Evolutionary conservation across 1,140 invertebrate species (phyloP).

Genomic region (Oryzaephilus surinamensis): DNA sequence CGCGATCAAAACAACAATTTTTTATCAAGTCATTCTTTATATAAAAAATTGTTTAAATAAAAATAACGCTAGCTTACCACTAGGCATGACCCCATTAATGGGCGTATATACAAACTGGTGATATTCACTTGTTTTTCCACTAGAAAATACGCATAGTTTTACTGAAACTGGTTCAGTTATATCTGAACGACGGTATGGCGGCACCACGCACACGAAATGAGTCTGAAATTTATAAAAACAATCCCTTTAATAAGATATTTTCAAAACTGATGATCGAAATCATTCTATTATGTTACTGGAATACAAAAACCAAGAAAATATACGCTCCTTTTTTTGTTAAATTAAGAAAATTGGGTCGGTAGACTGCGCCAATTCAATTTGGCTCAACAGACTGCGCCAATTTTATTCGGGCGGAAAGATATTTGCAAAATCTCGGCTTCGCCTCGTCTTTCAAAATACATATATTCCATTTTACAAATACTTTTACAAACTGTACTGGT

Average conservation of each 20-base stretch:
- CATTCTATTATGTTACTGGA: no score
- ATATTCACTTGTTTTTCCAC: slow-evolving; percentile 79
- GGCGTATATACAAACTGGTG: slow-evolving; percentile 77
- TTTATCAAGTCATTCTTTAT: slow-evolving; percentile 27
- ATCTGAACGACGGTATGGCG: slow-evolving; percentile 57
- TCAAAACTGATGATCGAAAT: neutral
- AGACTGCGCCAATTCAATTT: no score
- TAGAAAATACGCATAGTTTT: slow-evolving; percentile 72
- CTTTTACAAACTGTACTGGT: no score
- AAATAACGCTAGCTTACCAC: slow-evolving; percentile 32
- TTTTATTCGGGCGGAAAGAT: no score
- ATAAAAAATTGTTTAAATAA: slow-evolving; percentile 23
- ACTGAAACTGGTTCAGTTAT: slow-evolving; percentile 59
- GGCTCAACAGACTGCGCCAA: no score
- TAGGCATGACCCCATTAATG: slow-evolving; percentile 33
- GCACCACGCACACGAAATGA: slow-evolving; percentile 86
- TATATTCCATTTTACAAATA: no score
- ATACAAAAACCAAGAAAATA: no score
- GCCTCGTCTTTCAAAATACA: no score
- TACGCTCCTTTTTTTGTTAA: no score
- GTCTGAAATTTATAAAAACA: slow-evolving; percentile 51
- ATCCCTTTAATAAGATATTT: neutral
- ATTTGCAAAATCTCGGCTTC: no score
- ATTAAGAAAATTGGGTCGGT: no score
- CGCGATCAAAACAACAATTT: slow-evolving; percentile 29